Evolutionary conservation across 2,113 vertebrate species (phyloP), one percentile per base, ranked within the genome.

Genomic region (Eira barbara): DNA sequence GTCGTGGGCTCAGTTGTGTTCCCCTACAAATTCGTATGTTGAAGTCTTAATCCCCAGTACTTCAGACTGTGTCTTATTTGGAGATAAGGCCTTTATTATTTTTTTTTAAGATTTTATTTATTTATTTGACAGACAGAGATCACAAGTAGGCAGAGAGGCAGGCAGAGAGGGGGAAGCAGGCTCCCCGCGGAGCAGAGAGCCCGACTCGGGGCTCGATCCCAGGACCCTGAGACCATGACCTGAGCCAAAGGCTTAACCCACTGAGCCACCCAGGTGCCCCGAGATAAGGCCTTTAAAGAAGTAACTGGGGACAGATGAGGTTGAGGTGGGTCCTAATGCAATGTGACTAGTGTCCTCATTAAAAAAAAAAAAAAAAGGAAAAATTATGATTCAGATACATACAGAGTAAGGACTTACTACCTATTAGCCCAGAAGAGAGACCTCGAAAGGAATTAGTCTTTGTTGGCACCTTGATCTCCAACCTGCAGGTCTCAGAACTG

Each of bases 181-280:
- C 14, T 52, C 14, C 49, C 49, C 3, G 14, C 14, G 4, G 14
- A 15, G 49, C 14, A 52, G 49, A 52, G 14, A 52, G 49, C 49
- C 49, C 3, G 1, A 52, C 3, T 3, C 14, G 3, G 14, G 49
- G 14, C 49, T 4, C 1, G 49, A 52, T 15, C 49, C 49, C 49
- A 52, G 13, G 49, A 52, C 49, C 14, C 49, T 4, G 3, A 3
- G 14, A 52, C 4, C 49, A 52, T 52, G 49, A 52, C 49, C 49
- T 1, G 49, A 52, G 49, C 49, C 1, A 14, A 52, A 52, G 49
- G 14, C 14, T 47, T 15, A 52, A 15, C 49, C 14, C 49, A 14
- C 49, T 15, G 49, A 49, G 49, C 49, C 49, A 15, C 49, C 49
- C 14, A 52, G 49, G 49, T 0, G 49, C 49, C 49, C 49, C 3